Evolutionary conservation across 2,888 invertebrate species (phyloP).

Genomic region (Dione juno): DNA sequence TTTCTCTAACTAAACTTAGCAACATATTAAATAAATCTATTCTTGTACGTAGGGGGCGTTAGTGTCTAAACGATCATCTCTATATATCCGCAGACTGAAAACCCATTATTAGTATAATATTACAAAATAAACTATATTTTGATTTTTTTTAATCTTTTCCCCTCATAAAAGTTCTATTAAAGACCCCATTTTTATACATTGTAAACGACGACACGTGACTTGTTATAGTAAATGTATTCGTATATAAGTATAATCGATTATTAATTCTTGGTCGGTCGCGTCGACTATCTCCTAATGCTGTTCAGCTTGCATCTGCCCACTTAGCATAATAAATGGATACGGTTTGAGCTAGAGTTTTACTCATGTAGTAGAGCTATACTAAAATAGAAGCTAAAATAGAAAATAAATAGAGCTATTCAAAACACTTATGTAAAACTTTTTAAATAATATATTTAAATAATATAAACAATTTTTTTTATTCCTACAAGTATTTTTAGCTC

Average conservation of each 20-base stretch:
- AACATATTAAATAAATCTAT: no score
- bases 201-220: slow-evolving; percentile 4
- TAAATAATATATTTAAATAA: background rate
- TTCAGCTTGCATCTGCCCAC: slow-evolving; percentile 29
- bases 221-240: background rate
- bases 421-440: background rate
- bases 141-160: no score
- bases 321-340: slow-evolving; percentile 23
- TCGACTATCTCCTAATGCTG: slow-evolving; percentile 22
- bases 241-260: slow-evolving; percentile 24
- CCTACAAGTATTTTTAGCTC: no score
- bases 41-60: no score
- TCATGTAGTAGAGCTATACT: background rate
- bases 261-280: slow-evolving; percentile 18
- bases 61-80: no score
- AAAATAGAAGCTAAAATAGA: no score
- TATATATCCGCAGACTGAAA: no score
- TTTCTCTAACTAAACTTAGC: no score
- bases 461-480: no score
- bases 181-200: background rate
- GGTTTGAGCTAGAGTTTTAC: slow-evolving; percentile 2
- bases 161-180: background rate
- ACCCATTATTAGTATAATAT: no score
- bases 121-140: no score
- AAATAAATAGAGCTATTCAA: no score